Percentiles rank a stretch among this genome's conserved stretches.
Evolutionary conservation across 2,888 invertebrate species (phyloP).

Genomic region (Andrena bucephala): DNA sequence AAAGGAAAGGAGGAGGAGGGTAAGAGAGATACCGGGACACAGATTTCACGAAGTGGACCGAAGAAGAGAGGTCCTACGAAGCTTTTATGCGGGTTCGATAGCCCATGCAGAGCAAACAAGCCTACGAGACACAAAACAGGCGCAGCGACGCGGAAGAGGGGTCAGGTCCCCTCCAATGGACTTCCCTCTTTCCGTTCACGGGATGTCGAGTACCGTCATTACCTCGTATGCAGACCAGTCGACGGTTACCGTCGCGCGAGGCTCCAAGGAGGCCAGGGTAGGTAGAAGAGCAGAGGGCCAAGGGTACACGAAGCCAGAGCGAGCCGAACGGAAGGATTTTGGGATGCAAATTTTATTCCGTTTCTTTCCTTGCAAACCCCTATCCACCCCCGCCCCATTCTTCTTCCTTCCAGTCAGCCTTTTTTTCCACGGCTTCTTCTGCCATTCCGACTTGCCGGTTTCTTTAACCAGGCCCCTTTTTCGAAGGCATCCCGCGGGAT

Average conservation of each 20-base stretch:
- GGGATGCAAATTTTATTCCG: conserved; percentile 80
- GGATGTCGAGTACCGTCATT: conserved; percentile 73
- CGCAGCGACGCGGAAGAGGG: conserved; percentile 54
- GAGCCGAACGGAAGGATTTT: conserved; percentile 69
- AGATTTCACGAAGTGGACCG: conserved; percentile 29
- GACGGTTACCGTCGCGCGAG: conserved; percentile 11
- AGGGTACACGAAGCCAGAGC: conserved; percentile 25
- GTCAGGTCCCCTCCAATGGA: conserved; percentile 62
- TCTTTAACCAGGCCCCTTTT: conserved; percentile 44
- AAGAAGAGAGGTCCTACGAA: conserved; percentile 19
- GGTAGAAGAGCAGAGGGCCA: conserved; percentile 30
- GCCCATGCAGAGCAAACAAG: conserved; percentile 77
- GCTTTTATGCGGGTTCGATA: conserved; percentile 77
- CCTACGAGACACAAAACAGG: conserved; percentile 73
- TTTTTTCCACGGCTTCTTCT: conserved; percentile 32
- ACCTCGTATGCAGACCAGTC: conserved; percentile 62
- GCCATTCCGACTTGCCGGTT: conserved; percentile 41
- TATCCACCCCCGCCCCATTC: neutral
- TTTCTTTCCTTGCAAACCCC: conserved; percentile 33
- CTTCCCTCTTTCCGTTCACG: conserved; percentile 72
- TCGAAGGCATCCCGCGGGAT: conserved; percentile 33
- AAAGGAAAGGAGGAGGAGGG: neutral
- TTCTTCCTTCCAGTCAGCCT: conserved; percentile 29
- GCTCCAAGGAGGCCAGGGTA: neutral
- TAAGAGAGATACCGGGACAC: conserved; percentile 1